Evolutionary conservation across 1,140 invertebrate genomes (phyloP), one percentile per base, ranked within the genome.

Genomic region (Nylanderia fulva): DNA sequence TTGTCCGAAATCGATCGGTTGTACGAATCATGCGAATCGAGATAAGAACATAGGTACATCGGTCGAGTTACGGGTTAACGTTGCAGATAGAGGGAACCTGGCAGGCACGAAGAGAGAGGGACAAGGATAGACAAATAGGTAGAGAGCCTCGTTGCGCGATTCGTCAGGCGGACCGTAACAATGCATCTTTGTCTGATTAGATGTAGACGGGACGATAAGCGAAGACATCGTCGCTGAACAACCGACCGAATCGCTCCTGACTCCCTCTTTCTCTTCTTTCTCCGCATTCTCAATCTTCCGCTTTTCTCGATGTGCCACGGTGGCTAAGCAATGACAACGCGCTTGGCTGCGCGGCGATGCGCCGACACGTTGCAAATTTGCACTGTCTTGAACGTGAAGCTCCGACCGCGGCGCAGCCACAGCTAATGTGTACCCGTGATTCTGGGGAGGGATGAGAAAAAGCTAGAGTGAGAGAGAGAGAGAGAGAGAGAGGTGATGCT

Each of bases 141-240:
- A 71, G 8, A 54, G 24, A 85, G 52, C 11, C 66, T 86, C 88
- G 90, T 89, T 82, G 90, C 87, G 86, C 86, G 86, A 93, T 93
- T 86, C 88, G 91, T 92, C 92, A 91, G 80, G 42, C 66, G 52
- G 72, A 84, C 54, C 86, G 79, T 68, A 91, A 93, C 92, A 92
- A 93, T 93, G 91, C 88, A 90, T 94, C 92, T 89, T 91, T 86
- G 90, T 91, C 91, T 92, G 92, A 94, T 94, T 93, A 93, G 91
- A 94, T 93, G 91, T 77, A 76, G 82, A 84, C 88, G 33, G 18
- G 21, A 69, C 89, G 92, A 93, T 93, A 92, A 91, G 72, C 75
- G 84, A 54, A 54, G 84, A 80, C 84, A 85, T 42, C 60, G 48
- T 85, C 42, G 87, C 39, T 58, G 60, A 68, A 76, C 61, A 85